phyloP scores from a whole-genome alignment of 2,797 vertebrate genomes.

The Pitangus sulphuratus region DNA sequence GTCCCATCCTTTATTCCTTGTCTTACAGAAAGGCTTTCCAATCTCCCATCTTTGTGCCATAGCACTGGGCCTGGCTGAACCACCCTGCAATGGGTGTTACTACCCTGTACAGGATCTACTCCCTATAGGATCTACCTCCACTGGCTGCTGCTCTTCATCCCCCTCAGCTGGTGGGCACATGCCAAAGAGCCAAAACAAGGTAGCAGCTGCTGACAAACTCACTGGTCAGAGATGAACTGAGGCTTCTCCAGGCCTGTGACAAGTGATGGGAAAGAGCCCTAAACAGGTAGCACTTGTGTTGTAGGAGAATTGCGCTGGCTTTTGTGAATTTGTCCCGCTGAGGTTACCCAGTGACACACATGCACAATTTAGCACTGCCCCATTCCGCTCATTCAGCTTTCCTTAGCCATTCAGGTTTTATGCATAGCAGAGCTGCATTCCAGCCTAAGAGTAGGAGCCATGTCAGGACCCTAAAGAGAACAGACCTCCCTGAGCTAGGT shows the following conservation, averaged over 20 bases:
- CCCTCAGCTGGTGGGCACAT: background rate
- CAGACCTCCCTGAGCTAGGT: background rate
- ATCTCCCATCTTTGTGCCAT: fast-evolving
- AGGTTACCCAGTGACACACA: background rate
- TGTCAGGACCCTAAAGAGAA: fast-evolving
- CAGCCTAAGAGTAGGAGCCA: background rate
- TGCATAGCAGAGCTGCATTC: background rate
- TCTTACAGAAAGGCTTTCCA: background rate
- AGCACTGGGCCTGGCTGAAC: background rate
- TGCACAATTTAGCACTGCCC: fast-evolving
- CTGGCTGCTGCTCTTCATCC: background rate
- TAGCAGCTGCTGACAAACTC: background rate
- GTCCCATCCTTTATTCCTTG: background rate
- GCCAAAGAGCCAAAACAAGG: background rate
- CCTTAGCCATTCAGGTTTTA: background rate
- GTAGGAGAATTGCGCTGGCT: fast-evolving
- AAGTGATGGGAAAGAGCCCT: background rate
- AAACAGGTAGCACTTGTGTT: background rate
- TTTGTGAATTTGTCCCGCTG: background rate
- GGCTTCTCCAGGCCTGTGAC: background rate
- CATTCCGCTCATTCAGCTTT: background rate
- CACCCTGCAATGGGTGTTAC: fast-evolving
- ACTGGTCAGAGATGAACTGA: background rate
- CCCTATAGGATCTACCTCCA: fast-evolving
- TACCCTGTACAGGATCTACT: fast-evolving